Evolutionary conservation across 92 coral and sea anemone genomes (phyloP), one percentile per base, ranked within the genome.

Genomic region (Porites cylindrica): DNA sequence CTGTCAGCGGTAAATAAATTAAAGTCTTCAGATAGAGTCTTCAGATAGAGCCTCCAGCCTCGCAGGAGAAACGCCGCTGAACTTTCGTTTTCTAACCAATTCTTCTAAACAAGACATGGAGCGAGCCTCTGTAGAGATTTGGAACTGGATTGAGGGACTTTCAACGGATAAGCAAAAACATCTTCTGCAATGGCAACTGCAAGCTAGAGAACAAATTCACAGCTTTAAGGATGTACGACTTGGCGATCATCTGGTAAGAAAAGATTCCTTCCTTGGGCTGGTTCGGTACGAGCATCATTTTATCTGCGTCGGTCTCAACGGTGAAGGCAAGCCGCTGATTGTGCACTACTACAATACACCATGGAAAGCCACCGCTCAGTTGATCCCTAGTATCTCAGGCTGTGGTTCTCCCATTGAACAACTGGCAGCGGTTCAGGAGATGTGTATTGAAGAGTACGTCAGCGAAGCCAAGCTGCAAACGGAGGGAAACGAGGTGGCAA

Each of bases 181-280:
- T n/a, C 20, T 73, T 11, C 80, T 83, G 53, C 73, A 73, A 73
- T 83, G 81, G 88, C 88, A 83, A 60, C 79, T 83, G 52, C 88
- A 83, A 73, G 88, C 88, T 11, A 72, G 88, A 38, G 72, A 83
- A 59, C 88, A 81, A 70, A 73, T 83, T 63, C 71, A 20, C 72
- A 58, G 71, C 10, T 83, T 83, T 58, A 23, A 71, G 18, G 88
- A 83, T 47, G 60, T 83, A n/a, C 60, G 79, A 73, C 9, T 1
- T 1, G 81, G 88, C 81, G 88, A 83, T 59, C 88, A 83, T 62
- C 64, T 72, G 1, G 66, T 75, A 2, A 13, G 79, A 20, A 75
- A 75, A 23, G 14, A 51, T 56, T 75, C 65, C 38, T 23, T 17
- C 66, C 1, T 75, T 16, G 53, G 71, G 47, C 13, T 66, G 43